Base-by-base conservation (phyloP, 2,113 vertebrate genomes). In the Nestor notabilis region DNA sequence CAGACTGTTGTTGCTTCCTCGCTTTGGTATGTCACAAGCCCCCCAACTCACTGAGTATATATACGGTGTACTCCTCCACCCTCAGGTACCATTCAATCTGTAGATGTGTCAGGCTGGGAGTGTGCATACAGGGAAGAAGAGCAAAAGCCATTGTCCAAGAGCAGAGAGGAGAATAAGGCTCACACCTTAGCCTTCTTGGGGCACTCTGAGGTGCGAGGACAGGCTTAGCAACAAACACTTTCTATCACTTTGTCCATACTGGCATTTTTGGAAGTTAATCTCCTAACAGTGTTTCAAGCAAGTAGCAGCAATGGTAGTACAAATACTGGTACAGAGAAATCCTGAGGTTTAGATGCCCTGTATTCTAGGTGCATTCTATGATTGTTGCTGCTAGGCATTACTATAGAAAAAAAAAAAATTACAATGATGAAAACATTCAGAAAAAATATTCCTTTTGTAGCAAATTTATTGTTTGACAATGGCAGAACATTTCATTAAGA, bases 31-130 rank as follows among this genome's bases (percentile, higher is more conserved):
- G 20, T 17, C 72, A 74, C 0, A 6, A 89, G 47, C 46, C 10
- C 49, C 15, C 4, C 60, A 50, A 11, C 23, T n/a, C 23, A 19
- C 31, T 10, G 21, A 20, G 41, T 2, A 10, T 33, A 15, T 9
- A 13, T 7, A 1, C 0, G 0, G 23, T 7, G 21, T 0, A 0
- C 9, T 56, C 14, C 49, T 43, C 28, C 53, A 50, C 20, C 27
- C 33, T 39, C 3, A 1, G 1, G 17, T 12, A 11, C 41, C 41
- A 28, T 41, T 15, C 0, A 0, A 21, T 68, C 86, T 55, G 39
- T 20, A 37, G 20, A 21, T 11, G 2, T 24, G 5, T n/a, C 3
- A 2, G 21, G 35, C 8, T 52, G 20, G 29, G 28, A 41, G 41
- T 3, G 7, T 39, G 58, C 18, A 17, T 7, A 14, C 37, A 35